A percentile compares a stretch with the other conserved stretches of the same genome.
These are phyloP conservation scores for Melanogrammus aeglefinus DNA, from an alignment of 2,797 vertebrate genomes.

Conservation along the genomic window DNA sequence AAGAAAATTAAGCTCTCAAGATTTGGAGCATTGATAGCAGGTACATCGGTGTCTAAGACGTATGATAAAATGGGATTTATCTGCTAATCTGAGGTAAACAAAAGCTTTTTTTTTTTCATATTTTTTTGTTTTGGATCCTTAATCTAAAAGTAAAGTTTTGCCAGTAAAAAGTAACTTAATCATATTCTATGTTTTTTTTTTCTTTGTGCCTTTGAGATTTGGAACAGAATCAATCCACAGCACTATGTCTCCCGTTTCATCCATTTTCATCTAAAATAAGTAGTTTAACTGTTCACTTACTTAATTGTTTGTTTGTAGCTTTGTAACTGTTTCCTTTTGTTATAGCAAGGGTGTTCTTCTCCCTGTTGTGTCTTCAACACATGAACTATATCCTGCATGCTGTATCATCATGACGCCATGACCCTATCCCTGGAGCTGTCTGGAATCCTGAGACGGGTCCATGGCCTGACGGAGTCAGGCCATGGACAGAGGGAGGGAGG, in stretches of 20 bases:
- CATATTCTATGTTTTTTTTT: too few relatives aligned
- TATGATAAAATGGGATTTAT: too few relatives aligned
- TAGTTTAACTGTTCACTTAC: neutral
- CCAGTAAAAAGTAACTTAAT: neutral
- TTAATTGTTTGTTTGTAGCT: neutral
- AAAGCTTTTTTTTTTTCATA: neutral
- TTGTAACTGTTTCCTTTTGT: neutral
- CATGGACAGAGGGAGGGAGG: too few relatives aligned
- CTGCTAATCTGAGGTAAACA: neutral
- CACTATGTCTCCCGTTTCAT: neutral
- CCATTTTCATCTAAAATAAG: neutral
- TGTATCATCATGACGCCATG: neutral
- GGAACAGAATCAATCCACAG: neutral
- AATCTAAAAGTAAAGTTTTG: neutral
- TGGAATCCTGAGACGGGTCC: too few relatives aligned
- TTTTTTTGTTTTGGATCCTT: neutral
- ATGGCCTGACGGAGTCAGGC: too few relatives aligned
- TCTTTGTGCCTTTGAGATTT: neutral
- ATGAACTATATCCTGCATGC: too few relatives aligned
- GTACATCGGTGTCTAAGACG: neutral
- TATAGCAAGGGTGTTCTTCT: neutral
- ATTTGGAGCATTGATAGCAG: neutral
- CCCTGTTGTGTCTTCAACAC: neutral
- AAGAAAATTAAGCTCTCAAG: neutral
- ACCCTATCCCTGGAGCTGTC: too few relatives aligned